Base-by-base conservation (phyloP, 2,113 vertebrate species). In the Stigmatopora argus region DNA sequence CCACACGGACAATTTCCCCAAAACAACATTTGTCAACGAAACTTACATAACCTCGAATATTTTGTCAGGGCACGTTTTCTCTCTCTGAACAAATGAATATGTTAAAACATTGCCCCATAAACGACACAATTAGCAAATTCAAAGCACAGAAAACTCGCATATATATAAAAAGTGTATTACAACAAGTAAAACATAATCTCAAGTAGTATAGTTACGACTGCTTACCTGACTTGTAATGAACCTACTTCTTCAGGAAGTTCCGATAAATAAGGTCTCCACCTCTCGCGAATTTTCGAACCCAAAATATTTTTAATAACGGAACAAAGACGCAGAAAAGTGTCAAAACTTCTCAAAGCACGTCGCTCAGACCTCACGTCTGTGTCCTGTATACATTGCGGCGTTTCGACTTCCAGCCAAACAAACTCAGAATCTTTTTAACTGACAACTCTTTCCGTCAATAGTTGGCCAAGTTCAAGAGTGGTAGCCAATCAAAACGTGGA, bases 361-460 rank as follows among this genome's bases (percentile, higher is more conserved):
- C 31, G 21, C 13, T 12, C 17, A 12, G 48, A 5, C 3, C 48
- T 15, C n/a, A n/a, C 58, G 19, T 45, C 59, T 12, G 59, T 45
- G 7, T 41, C 7, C 41, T 61, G 59, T 61, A 26, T 59, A 73
- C 80, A 80, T 64, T 80, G 77, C 86, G 77, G 83, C 60, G n/a
- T 66, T 76, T 72, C 71, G 71, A 74, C 65, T 76, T 72, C 71
- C 72, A 74, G 74, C 72, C 84, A 82, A 47, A 66, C 77, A 83
- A 65, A 64, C 78, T 14, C 17, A 12, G 6, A 2, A 13, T 14
- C 15, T 11, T 1, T 31, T 46, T 81, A 46, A 89, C 55, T 82
- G 90, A 85, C 85, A 76, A 13, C 19, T 19, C 47, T 0, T 3
- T 18, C 1, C 7, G 4, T 74, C 80, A 87, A 83, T 82, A 15